Conservation (phyloP, 2,113 vertebrate genomes). For the Corythornis vintsioides region DNA sequence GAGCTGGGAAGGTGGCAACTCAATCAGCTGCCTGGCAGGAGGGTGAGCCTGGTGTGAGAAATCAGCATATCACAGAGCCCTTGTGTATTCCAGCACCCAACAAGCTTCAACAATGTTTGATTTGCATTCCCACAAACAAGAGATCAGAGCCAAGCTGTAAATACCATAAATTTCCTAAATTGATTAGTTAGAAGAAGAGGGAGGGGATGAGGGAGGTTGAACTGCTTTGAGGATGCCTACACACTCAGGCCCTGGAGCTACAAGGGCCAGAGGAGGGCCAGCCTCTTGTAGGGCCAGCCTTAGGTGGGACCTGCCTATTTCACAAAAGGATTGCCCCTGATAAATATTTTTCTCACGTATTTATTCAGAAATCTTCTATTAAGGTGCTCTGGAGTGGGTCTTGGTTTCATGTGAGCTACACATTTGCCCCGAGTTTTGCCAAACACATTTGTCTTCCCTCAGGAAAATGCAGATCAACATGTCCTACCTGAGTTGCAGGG, state of each 20-base stretch:
- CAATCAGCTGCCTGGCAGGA: neutral
- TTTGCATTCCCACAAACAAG: constrained; percentile 48
- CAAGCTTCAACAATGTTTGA: constrained; percentile 1
- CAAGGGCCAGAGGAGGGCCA: neutral
- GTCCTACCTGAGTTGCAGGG: neutral
- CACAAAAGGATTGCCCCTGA: neutral
- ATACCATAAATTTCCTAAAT: constrained; percentile 8
- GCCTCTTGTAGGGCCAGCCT: accelerated
- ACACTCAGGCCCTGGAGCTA: neutral
- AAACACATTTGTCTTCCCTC: neutral
- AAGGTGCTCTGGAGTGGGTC: neutral
- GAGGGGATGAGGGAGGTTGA: neutral
- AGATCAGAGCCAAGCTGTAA: neutral
- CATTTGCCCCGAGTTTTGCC: neutral
- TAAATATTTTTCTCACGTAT: neutral
- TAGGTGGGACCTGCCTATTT: neutral
- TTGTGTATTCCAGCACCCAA: neutral
- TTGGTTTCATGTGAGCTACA: neutral
- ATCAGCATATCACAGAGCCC: constrained; percentile 22
- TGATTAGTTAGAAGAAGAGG: neutral
- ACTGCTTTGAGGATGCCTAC: neutral
- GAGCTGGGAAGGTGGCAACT: constrained; percentile 22
- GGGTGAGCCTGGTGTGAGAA: constrained; percentile 37
- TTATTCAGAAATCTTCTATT: neutral
- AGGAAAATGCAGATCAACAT: neutral